Conservation (phyloP, 2,797 vertebrate species). For the Steatocranus sp. region DNA sequence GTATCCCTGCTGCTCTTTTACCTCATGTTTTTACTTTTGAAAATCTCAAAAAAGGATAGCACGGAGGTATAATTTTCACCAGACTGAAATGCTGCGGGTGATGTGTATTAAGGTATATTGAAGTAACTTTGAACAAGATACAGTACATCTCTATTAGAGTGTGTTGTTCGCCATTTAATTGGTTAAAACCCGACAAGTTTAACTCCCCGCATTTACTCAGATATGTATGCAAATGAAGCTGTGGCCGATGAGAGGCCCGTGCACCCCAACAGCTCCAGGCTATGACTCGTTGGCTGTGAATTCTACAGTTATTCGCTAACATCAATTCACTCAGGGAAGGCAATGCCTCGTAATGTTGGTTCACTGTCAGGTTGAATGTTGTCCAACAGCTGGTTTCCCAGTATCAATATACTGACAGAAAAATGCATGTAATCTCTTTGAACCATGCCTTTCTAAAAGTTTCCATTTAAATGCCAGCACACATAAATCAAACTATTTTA, state of each 20-base stretch:
- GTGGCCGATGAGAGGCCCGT: neutral
- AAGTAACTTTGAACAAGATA: neutral
- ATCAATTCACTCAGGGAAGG: neutral
- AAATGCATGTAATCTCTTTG: neutral
- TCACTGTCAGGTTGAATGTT: neutral
- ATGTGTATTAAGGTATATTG: neutral
- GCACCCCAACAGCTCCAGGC: neutral
- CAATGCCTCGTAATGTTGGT: neutral
- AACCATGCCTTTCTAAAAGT: neutral
- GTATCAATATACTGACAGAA: neutral
- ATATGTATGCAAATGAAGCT: neutral
- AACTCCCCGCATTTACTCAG: neutral
- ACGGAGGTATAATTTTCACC: neutral
- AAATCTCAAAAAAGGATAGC: neutral
- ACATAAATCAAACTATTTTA: neutral
- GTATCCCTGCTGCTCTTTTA: slow-evolving; percentile 3
- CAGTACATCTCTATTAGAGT: neutral
- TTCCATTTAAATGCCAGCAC: neutral
- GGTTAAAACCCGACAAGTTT: neutral
- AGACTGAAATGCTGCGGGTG: neutral
- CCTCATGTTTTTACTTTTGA: neutral
- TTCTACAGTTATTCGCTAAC: neutral
- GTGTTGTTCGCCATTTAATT: neutral
- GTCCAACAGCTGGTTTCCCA: neutral
- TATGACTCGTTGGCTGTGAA: neutral